Conservation (phyloP, 2,888 invertebrate genomes). For the Thymelicus lineola region DNA sequence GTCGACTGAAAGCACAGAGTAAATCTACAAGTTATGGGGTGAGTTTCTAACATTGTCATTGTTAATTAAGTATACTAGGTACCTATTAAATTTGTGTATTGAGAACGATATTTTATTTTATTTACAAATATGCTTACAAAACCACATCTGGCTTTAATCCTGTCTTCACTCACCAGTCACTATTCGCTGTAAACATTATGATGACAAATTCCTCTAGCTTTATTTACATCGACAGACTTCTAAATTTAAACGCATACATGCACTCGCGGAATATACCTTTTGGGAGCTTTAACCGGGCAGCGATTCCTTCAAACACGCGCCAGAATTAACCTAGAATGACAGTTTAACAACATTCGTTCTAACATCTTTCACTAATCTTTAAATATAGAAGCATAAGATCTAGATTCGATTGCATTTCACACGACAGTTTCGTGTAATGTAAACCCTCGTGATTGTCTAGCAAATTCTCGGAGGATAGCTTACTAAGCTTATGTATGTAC, state of each 20-base stretch:
- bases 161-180: background rate
- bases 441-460: constrained; percentile 7
- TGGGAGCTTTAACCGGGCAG: constrained; percentile 34
- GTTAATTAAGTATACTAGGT: no score
- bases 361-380: constrained; percentile 9
- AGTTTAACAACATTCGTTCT: constrained; percentile 38
- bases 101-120: no score
- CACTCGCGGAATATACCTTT: constrained; percentile 20
- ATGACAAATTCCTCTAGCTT: constrained; percentile 20
- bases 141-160: no score
- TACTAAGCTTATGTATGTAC: background rate
- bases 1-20: constrained; percentile 11
- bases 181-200: constrained; percentile 2
- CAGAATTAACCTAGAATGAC: constrained; percentile 43
- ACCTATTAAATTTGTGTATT: no score
- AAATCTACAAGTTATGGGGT: constrained; percentile 9
- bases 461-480: background rate
- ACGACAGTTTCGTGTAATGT: background rate
- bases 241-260: constrained; percentile 15
- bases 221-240: constrained; percentile 24
- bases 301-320: constrained; percentile 38
- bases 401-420: background rate
- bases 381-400: background rate
- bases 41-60: background rate
- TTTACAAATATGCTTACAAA: no score